A percentile compares a stretch with the other conserved stretches of the same genome.
Conservation (phyloP, 2,888 invertebrate species). For the Drosophila quinaria region DNA sequence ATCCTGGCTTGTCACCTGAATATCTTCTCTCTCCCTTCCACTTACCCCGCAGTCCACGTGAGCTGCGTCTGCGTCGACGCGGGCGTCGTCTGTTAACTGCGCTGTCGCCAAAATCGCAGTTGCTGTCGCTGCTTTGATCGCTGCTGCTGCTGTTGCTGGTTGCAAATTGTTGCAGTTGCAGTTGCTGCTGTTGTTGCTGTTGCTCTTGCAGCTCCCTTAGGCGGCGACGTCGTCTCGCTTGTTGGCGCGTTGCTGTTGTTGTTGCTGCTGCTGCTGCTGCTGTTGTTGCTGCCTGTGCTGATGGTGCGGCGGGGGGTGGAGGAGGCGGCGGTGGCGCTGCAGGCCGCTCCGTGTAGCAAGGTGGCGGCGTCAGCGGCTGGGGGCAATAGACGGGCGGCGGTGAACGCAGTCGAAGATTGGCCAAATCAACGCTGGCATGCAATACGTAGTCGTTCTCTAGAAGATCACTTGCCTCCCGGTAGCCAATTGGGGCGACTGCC, state of each 20-base stretch:
- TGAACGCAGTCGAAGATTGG: slow-evolving; percentile 57
- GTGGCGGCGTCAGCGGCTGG: slow-evolving; percentile 83
- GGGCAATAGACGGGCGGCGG: slow-evolving; percentile 78
- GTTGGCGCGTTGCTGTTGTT: slow-evolving; percentile 60
- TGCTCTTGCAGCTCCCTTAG: slow-evolving; percentile 66
- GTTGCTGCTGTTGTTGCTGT: slow-evolving; percentile 42
- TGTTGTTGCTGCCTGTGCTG: slow-evolving; percentile 34
- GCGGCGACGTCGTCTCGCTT: slow-evolving; percentile 65
- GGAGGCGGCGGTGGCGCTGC: slow-evolving; percentile 16
- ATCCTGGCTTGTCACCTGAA: no score
- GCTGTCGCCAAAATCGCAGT: slow-evolving; percentile 46
- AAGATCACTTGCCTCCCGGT: slow-evolving; percentile 28
- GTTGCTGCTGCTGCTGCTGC: slow-evolving; percentile 63
- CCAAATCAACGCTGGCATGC: slow-evolving; percentile 50
- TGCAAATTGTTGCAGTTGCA: slow-evolving; percentile 65
- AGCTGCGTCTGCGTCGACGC: slow-evolving; percentile 63
- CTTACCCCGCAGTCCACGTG: slow-evolving; percentile 70
- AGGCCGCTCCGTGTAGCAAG: slow-evolving; percentile 77
- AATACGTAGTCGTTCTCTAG: slow-evolving; percentile 66
- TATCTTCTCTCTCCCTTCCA: background rate
- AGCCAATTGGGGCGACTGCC: slow-evolving; percentile 36
- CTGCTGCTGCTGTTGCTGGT: slow-evolving; percentile 63
- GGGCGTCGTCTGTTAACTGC: slow-evolving; percentile 49
- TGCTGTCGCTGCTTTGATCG: slow-evolving; percentile 52
- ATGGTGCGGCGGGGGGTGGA: slow-evolving; percentile 12